Conservation (phyloP, 2,113 vertebrate species). For the Sterrhoptilus dennistouni region DNA sequence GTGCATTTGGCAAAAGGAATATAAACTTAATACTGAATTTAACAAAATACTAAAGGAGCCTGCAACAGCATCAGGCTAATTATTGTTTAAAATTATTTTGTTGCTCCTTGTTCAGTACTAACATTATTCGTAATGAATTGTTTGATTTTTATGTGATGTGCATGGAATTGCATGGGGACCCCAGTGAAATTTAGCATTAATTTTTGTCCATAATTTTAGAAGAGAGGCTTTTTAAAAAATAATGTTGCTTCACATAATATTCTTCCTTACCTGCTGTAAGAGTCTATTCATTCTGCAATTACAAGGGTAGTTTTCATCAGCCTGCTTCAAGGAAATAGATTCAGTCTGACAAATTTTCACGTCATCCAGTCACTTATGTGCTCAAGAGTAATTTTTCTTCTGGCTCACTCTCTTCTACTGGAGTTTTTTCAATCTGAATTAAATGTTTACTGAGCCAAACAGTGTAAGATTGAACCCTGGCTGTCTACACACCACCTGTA, state of each 20-base stretch:
- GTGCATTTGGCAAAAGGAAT: constrained; percentile 20
- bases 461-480: background rate
- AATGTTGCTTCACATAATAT: constrained; percentile 37
- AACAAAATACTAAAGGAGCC: constrained; percentile 26
- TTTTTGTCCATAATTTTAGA: constrained; percentile 23
- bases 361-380: background rate
- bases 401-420: background rate
- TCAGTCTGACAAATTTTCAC: constrained; percentile 16
- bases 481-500: background rate
- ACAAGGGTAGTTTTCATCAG: background rate
- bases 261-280: constrained; percentile 26
- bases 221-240: constrained; percentile 35
- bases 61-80: constrained; percentile 8
- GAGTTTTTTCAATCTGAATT: background rate
- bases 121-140: constrained; percentile 33
- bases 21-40: constrained; percentile 33
- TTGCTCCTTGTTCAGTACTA: constrained; percentile 9
- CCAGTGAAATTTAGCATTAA: constrained; percentile 22
- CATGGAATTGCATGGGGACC: background rate
- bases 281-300: background rate
- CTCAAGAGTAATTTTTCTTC: background rate
- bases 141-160: constrained; percentile 32
- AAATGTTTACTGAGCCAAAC: background rate
- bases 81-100: constrained; percentile 59
- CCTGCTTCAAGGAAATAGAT: background rate